Evolutionary conservation across 2,888 invertebrate genomes (phyloP).

Genomic region (Pristionchus japonicus): DNA sequence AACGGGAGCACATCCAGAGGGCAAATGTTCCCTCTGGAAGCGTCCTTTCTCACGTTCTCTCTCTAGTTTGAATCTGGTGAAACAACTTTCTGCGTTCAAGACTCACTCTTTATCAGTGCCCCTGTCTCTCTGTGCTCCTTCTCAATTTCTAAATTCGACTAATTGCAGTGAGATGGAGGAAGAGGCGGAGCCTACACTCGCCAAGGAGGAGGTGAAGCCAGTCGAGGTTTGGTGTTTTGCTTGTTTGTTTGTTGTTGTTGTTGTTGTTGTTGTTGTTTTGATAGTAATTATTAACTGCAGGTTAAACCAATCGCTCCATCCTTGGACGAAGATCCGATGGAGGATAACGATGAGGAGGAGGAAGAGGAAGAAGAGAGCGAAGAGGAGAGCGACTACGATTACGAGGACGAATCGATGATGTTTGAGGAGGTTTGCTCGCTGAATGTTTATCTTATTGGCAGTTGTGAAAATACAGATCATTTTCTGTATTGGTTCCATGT

Average conservation of each 20-base stretch:
- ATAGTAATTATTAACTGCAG: background rate
- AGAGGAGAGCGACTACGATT: background rate
- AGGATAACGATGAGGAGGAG: no score
- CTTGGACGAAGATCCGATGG: no score
- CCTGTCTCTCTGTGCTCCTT: no score
- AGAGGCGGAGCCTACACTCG: background rate
- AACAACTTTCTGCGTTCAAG: background rate
- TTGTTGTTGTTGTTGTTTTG: no score
- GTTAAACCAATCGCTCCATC: background rate
- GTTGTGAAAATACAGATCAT: no score
- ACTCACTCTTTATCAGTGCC: background rate
- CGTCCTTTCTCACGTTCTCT: background rate
- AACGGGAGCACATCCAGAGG: background rate
- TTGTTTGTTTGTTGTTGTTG: background rate
- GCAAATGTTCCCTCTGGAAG: background rate
- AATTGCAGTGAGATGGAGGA: background rate
- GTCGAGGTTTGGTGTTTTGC: background rate
- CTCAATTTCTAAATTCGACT: no score
- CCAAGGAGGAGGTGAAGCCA: background rate
- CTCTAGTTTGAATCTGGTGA: background rate
- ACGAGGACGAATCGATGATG: background rate
- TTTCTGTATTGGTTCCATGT: no score
- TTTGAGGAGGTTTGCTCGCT: background rate
- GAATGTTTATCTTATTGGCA: no score
- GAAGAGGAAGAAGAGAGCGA: background rate